Conservation (phyloP, 1,140 invertebrate species). For the Palaemon carinicauda region DNA sequence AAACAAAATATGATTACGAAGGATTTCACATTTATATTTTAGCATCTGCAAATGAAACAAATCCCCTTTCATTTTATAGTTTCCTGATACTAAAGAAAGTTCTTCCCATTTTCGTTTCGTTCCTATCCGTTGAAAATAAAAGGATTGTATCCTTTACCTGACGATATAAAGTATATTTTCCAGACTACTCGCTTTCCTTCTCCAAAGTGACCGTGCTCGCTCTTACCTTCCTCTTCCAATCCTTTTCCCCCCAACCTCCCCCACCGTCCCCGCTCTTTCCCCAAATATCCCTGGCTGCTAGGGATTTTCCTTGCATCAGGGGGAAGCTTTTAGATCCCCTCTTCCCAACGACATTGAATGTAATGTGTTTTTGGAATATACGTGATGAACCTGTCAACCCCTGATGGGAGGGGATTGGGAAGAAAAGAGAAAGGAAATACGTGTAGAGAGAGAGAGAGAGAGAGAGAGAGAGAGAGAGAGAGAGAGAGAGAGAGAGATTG, state of each 20-base stretch:
- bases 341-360: background rate
- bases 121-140: background rate
- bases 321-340: background rate
- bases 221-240: background rate
- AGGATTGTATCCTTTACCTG: background rate
- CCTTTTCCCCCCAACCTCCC: background rate
- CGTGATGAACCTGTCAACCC: background rate
- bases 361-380: slow-evolving; percentile 10
- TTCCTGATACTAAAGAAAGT: background rate
- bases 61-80: background rate
- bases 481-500: background rate
- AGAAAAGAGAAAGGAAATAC: background rate
- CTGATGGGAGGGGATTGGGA: background rate
- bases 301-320: background rate
- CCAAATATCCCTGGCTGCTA: background rate
- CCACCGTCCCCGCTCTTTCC: background rate
- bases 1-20: too few species aligned
- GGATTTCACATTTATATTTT: too few species aligned
- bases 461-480: background rate
- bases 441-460: background rate
- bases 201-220: background rate
- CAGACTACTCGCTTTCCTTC: background rate
- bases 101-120: background rate
- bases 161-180: background rate
- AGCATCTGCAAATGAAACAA: too few species aligned